phyloP scores from a whole-genome alignment of 2,113 vertebrate genomes.

The Corythornis cristatus region DNA sequence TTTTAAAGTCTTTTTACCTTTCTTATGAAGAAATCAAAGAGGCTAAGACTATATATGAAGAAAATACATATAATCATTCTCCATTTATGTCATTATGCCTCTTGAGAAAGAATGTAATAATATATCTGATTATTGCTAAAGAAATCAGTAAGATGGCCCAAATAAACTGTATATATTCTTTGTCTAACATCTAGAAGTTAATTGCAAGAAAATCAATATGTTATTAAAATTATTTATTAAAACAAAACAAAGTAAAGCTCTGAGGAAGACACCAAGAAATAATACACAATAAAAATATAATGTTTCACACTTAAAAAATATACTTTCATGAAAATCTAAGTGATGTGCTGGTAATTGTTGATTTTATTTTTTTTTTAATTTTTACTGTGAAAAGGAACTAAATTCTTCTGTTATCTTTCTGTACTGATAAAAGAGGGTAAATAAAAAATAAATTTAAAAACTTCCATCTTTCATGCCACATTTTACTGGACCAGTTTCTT shows the following conservation, averaged over 20 bases:
- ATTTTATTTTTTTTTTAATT: background rate
- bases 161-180: background rate
- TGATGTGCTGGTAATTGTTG: background rate
- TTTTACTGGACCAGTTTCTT: background rate
- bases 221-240: background rate
- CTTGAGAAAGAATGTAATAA: background rate
- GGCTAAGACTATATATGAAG: background rate
- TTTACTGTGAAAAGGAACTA: background rate
- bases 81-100: background rate
- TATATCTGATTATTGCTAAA: background rate
- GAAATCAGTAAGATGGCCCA: background rate
- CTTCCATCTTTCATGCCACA: background rate
- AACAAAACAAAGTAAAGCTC: background rate
- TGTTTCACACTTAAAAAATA: background rate
- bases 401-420: background rate
- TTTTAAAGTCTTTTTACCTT: background rate
- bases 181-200: background rate
- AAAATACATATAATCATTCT: background rate
- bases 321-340: background rate
- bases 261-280: background rate
- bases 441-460: no score
- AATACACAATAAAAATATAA: background rate
- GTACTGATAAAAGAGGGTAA: rapidly evolving
- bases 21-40: background rate
- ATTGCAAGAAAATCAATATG: background rate